Evolutionary conservation across 2,888 invertebrate species (phyloP), one percentile per base, ranked within the genome.

Genomic region (Euproctis similis): DNA sequence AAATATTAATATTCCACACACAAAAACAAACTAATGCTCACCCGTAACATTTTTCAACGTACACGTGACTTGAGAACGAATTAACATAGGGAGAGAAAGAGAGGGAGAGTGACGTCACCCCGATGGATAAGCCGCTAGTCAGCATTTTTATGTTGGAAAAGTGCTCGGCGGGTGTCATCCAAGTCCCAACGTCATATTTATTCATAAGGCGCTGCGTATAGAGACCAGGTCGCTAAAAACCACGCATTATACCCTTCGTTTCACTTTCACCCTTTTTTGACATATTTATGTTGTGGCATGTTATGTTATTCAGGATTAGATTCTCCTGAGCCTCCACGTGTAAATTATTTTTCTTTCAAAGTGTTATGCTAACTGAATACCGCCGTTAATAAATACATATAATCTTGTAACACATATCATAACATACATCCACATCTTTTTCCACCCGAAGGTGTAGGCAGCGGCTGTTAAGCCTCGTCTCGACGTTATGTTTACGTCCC

Each of bases 11-110:
- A 75, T 74, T 74, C 74, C 56, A 48, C 50, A 52, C 65, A 59
- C 59, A 61, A 54, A 41, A 46, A 51, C 52, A 64, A 61, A 65
- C 54, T 50, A 57, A 57, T 53, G 52, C 56, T 56, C 54, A 60
- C 67, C n/a, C n/a, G n/a, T n/a, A n/a, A n/a, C 67, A 74, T 72
- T 73, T 74, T 70, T 73, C 66, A 74, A 62, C 59, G 46, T 50
- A 65, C 61, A 68, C 73, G 73, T 74, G 75, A 70, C 65, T 60
- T 34, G 59, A 61, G 65, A 59, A 33, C 49, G 35, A 39, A 60
- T 52, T 45, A 49, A 40, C 4, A 48, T 43, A 42, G 37, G 49
- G n/a, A n/a, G n/a, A n/a, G n/a, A n/a, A n/a, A n/a, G n/a, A n/a
- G n/a, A n/a, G n/a, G n/a, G n/a, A 36, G 53, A 46, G 53, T 51